These are phyloP conservation scores for Drosophila murphyi DNA, from an alignment of 1,140 invertebrate genomes.

Conservation along the genomic window DNA sequence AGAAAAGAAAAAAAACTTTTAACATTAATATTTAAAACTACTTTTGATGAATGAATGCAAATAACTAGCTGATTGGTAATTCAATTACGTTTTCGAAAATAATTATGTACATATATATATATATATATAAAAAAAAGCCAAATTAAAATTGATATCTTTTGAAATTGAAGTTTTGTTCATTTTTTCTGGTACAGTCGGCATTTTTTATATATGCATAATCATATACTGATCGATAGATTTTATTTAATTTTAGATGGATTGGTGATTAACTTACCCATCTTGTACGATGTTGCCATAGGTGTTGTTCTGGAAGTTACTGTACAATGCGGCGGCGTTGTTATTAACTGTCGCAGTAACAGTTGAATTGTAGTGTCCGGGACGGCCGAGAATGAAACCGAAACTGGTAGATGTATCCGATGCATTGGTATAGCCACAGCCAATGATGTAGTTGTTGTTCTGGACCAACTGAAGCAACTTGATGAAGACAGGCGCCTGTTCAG, in stretches of 20 bases:
- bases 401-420: slow-evolving; percentile 1
- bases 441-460: slow-evolving; percentile 26
- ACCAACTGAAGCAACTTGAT: slow-evolving; percentile 47
- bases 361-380: not conserved
- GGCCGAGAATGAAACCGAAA: slow-evolving; percentile 56
- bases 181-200: too few relatives aligned
- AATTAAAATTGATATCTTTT: too few relatives aligned
- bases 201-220: too few relatives aligned
- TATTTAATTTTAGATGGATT: not conserved
- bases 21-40: too few relatives aligned
- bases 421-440: slow-evolving; percentile 58
- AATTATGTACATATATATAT: too few relatives aligned
- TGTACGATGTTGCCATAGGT: slow-evolving; percentile 36
- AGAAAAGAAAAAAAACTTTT: too few relatives aligned
- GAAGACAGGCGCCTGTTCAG: not conserved
- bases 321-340: slow-evolving; percentile 21
- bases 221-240: not conserved
- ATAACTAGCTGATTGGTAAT: too few relatives aligned
- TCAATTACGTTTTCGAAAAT: too few relatives aligned
- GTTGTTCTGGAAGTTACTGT: slow-evolving; percentile 34
- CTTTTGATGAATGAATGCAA: too few relatives aligned
- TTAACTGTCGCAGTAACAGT: slow-evolving; percentile 7
- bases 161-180: too few relatives aligned
- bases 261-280: slow-evolving; percentile 32
- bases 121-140: too few relatives aligned